These are phyloP conservation scores for Periphyllus acericola DNA, from an alignment of 2,888 invertebrate species.

Conservation along the genomic window DNA sequence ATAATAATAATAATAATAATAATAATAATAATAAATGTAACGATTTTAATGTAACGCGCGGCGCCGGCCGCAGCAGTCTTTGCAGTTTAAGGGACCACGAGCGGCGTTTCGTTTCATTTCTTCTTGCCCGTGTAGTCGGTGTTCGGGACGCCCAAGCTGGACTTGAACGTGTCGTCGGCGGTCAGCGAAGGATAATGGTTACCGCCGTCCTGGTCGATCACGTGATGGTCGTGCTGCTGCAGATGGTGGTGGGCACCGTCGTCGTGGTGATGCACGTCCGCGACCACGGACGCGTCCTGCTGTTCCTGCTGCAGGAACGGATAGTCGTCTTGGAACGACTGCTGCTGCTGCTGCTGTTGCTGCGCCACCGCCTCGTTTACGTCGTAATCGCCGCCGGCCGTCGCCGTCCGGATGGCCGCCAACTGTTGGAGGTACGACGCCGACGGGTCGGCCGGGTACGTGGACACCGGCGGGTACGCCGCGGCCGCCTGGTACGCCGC, in stretches of 20 bases:
- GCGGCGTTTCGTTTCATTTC: background rate
- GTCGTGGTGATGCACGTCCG: background rate
- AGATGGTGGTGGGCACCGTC: background rate
- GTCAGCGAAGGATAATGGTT: conserved; percentile 45
- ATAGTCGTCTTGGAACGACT: conserved; percentile 17
- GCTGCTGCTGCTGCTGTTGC: conserved; percentile 9
- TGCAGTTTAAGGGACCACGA: background rate
- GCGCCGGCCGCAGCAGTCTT: conserved; percentile 14
- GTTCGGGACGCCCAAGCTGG: conserved; percentile 49
- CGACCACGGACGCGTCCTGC: background rate
- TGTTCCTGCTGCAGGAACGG: conserved; percentile 8
- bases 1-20: background rate
- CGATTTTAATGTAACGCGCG: background rate
- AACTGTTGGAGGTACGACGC: conserved; percentile 18
- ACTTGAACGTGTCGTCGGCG: conserved; percentile 35
- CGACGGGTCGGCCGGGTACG: background rate
- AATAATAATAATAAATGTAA: conserved; percentile 15
- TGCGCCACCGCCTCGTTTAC: conserved; percentile 34
- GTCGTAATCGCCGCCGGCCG: conserved; percentile 13
- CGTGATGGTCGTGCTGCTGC: background rate
- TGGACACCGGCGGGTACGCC: too few relatives aligned
- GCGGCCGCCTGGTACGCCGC: background rate
- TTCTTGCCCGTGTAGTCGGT: conserved; percentile 43
- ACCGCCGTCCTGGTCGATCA: conserved; percentile 32
- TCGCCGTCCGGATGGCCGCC: background rate